phyloP scores from a whole-genome alignment of 2,888 invertebrate species.

The Boloria selene region DNA sequence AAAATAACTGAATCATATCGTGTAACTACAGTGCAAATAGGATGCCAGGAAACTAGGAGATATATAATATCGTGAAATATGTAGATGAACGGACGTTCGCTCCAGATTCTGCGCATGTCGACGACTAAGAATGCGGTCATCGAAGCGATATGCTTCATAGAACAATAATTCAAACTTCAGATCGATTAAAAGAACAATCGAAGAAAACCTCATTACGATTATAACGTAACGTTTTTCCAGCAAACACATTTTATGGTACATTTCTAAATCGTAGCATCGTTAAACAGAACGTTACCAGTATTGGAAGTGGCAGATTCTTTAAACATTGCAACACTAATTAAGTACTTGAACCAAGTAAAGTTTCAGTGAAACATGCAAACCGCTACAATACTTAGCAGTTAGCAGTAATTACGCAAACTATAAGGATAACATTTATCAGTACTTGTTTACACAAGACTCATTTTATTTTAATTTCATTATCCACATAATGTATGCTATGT shows the following conservation, averaged over 20 bases:
- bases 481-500: not conserved
- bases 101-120: slow-evolving; percentile 65
- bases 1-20: not conserved
- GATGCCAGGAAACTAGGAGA: slow-evolving; percentile 30
- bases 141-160: slow-evolving; percentile 49
- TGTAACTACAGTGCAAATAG: slow-evolving; percentile 36
- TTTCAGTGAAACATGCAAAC: slow-evolving; percentile 1
- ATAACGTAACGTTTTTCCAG: not conserved
- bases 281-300: not conserved
- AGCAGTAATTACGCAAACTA: not conserved
- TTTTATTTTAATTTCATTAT: not conserved
- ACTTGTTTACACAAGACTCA: too few species aligned
- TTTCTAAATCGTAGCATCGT: not conserved
- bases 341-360: not conserved
- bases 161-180: slow-evolving; percentile 14
- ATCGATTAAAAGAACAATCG: not conserved
- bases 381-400: not conserved
- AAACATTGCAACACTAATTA: not conserved
- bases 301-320: not conserved
- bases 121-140: slow-evolving; percentile 73
- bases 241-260: not conserved
- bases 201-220: not conserved
- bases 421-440: not conserved
- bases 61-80: slow-evolving; percentile 53
- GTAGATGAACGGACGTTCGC: slow-evolving; percentile 65